Conservation (phyloP, 1,140 invertebrate species). For the Drosophila dunni region DNA sequence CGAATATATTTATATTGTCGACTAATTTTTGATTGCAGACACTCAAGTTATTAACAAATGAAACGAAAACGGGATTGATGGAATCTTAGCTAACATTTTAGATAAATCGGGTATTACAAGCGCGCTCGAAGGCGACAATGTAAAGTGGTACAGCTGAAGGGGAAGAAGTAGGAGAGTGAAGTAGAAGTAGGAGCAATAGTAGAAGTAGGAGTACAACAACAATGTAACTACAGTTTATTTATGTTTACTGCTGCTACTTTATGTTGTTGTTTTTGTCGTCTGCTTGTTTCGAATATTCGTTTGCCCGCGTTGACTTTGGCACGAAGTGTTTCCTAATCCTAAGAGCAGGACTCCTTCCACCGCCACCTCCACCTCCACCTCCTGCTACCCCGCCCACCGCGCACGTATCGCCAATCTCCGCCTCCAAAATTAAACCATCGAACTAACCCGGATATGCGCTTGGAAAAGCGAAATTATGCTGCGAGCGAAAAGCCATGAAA, state of each 20-base stretch:
- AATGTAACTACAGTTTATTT: slow-evolving; percentile 55
- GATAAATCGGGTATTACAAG: no score
- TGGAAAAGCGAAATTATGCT: slow-evolving; percentile 61
- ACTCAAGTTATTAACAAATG: slow-evolving; percentile 33
- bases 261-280: slow-evolving; percentile 22
- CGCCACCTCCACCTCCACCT: no score
- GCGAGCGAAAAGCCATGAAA: slow-evolving; percentile 29
- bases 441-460: slow-evolving; percentile 65
- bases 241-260: slow-evolving; percentile 53
- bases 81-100: no score
- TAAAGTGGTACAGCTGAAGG: no score
- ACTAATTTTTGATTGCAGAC: slow-evolving; percentile 20
- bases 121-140: no score
- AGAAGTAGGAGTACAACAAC: slow-evolving; percentile 1
- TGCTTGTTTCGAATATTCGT: slow-evolving; percentile 57
- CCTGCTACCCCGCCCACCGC: neutral
- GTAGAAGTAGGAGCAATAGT: no score
- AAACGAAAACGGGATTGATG: no score
- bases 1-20: slow-evolving; percentile 14
- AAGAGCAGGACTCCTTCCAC: neutral
- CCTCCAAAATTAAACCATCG: neutral
- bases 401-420: neutral
- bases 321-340: slow-evolving; percentile 54
- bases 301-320: slow-evolving; percentile 63
- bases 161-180: no score